Percentiles rank a stretch among this genome's conserved stretches.
These are phyloP conservation scores for Acanthisitta chloris DNA, from an alignment of 2,113 vertebrate species.

Conservation along the genomic window DNA sequence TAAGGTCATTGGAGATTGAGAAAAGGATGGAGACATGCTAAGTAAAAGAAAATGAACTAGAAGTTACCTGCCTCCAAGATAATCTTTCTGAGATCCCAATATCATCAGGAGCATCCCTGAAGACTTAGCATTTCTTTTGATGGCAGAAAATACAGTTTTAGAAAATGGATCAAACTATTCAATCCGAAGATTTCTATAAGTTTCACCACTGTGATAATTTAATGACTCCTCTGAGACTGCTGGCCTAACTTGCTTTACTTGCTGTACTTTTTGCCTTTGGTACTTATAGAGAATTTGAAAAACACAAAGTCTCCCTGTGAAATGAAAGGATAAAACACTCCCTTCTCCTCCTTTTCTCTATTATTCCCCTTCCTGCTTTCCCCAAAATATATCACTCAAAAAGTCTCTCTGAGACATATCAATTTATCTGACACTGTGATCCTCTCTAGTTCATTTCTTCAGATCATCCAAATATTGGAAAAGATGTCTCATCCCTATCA, in stretches of 20 bases:
- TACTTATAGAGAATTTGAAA: not conserved
- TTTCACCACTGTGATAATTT: not conserved
- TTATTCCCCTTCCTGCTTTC: not conserved
- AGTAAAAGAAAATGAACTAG: not conserved
- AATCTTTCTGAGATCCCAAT: not conserved
- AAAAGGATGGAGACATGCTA: not conserved
- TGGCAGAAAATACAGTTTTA: not conserved
- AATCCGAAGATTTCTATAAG: not conserved
- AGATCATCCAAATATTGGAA: constrained; percentile 24
- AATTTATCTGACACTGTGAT: constrained; percentile 2
- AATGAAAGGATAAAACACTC: not conserved
- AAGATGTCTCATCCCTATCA: not conserved
- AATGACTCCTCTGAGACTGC: not conserved
- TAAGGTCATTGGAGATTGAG: not conserved
- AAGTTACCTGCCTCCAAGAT: not conserved
- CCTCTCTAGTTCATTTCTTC: not conserved
- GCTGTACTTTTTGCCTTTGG: not conserved
- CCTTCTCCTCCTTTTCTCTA: not conserved
- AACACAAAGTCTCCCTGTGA: not conserved
- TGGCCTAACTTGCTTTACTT: not conserved
- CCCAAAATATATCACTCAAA: not conserved
- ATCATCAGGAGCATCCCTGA: not conserved
- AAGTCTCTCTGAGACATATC: not conserved
- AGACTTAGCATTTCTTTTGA: not conserved
- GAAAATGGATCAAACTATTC: not conserved